A percentile compares a stretch with the other conserved stretches of the same genome.
phyloP scores from a whole-genome alignment of 2,888 invertebrate genomes.

The Epinotia brunnichana region DNA sequence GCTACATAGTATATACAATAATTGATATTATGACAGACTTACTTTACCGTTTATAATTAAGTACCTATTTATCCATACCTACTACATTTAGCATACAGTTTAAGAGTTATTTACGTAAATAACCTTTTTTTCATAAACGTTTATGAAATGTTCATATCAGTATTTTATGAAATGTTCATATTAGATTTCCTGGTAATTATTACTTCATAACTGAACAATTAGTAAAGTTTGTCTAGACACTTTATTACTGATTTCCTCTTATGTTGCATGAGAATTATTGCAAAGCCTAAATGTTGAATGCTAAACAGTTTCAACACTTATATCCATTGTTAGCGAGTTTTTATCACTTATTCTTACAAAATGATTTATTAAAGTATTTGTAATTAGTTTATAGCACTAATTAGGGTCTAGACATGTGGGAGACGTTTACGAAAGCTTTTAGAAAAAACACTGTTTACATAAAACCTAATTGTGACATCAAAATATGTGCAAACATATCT shows the following conservation, averaged over 20 bases:
- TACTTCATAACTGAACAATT: not conserved
- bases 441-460: too few species aligned
- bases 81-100: too few species aligned
- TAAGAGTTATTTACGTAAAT: not conserved
- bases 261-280: conserved; percentile 13
- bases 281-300: not conserved
- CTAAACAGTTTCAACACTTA: conserved; percentile 23
- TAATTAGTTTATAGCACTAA: conserved; percentile 25
- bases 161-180: not conserved
- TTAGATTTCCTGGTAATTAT: conserved; percentile 5
- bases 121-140: not conserved
- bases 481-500: too few species aligned
- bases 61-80: too few species aligned
- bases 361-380: not conserved
- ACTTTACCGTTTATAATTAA: too few species aligned
- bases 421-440: not conserved
- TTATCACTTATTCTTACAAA: conserved; percentile 19
- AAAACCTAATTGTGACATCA: too few species aligned
- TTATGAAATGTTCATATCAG: not conserved
- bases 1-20: too few species aligned
- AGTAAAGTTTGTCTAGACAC: conserved; percentile 1
- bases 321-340: conserved; percentile 16
- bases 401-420: conserved; percentile 4
- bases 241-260: not conserved
- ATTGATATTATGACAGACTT: too few species aligned